Base-by-base conservation (phyloP, 1,140 invertebrate species). In the Drosophila dunni region DNA sequence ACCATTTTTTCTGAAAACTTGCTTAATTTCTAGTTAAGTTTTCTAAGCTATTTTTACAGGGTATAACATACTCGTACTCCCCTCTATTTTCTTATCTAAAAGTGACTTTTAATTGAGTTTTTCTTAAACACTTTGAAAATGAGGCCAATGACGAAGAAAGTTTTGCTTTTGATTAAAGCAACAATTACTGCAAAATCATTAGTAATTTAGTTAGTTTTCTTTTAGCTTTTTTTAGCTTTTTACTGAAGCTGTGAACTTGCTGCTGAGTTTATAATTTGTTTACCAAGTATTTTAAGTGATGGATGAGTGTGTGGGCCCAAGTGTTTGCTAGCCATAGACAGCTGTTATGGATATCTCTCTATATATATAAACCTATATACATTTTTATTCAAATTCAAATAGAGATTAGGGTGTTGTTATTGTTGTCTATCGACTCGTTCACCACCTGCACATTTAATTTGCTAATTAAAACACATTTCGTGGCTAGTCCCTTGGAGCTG, bases 391-490 rank as follows among this genome's bases (percentile, higher is more conserved):
- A n/a, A 29, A 44, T 44, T 24, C 13, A 44, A 36, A n/a, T 58
- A 33, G 56, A 45, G 40, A 58, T 58, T 58, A 58, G 45, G 20
- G 38, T 45, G 56, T 58, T 58, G 50, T 51, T 58, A 44, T 72
- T 45, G 17, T 61, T 67, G 54, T 61, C 40, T 33, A 73, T 73
- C 70, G 64, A 79, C 65, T 58, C 61, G 24, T n/a, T 48, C n/a
- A 38, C 45, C 54, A 34, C 40, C 65, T 61, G 24, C 33, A 66
- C 57, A 54, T 65, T 61, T 62, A 82, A 86, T 86, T 86, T 88
- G 72, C 79, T 86, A 88, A 86, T 86, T 86, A 88, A 86, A 88
- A 70, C 60, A 48, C 20, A n/a, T 40, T 4, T 24, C 8, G 9
- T 64, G 38, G 29, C 7, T 15, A n/a, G 40, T 7, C 13, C 36